Percentiles rank a stretch among this genome's conserved stretches.
Evolutionary conservation across 2,113 vertebrate genomes (phyloP).

Genomic region (Orcinus orca): DNA sequence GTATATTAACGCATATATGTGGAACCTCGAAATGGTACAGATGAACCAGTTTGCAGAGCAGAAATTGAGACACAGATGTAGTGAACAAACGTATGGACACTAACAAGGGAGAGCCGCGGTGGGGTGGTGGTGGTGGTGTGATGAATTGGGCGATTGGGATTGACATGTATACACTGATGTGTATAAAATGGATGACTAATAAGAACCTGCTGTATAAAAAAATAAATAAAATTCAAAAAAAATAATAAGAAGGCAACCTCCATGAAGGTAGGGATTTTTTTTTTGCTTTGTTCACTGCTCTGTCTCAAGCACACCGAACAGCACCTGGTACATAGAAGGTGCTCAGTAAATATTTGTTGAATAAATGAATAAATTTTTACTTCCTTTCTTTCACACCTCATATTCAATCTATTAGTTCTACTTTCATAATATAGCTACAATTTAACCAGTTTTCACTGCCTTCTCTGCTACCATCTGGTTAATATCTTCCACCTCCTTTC

Average conservation of each 20-base stretch:
- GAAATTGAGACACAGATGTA: too few species aligned
- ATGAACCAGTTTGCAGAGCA: too few species aligned
- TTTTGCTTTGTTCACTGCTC: background rate
- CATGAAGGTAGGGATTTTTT: background rate
- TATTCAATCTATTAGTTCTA: background rate
- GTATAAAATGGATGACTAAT: too few species aligned
- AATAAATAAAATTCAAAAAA: too few species aligned
- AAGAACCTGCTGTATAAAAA: too few species aligned
- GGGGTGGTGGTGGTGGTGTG: too few species aligned
- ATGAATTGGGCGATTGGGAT: too few species aligned
- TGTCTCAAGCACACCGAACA: background rate
- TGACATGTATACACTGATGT: too few species aligned
- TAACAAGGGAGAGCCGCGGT: rapidly evolving
- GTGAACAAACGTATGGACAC: too few species aligned
- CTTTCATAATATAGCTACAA: constrained; percentile 20
- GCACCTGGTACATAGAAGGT: background rate
- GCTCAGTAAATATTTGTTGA: constrained; percentile 15
- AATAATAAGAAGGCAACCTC: background rate
- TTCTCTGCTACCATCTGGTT: background rate
- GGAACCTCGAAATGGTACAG: too few species aligned
- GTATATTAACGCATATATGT: too few species aligned
- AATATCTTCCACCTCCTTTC: background rate
- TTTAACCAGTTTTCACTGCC: background rate
- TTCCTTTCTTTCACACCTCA: background rate
- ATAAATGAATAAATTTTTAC: constrained; percentile 26